Base-by-base conservation (phyloP, 2,113 vertebrate species). In the Mesitornis unicolor region DNA sequence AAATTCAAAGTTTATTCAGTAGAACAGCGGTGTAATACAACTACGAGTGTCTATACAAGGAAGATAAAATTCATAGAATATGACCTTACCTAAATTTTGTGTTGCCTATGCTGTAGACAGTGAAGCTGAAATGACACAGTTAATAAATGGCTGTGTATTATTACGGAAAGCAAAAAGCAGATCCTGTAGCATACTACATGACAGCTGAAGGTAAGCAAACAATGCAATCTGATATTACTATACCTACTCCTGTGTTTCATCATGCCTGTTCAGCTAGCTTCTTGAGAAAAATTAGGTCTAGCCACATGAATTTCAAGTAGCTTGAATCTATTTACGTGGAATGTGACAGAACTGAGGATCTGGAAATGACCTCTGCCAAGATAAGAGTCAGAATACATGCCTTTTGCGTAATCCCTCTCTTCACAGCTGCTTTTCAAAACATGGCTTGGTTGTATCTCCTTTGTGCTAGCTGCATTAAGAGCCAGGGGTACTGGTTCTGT, bases 371-470 rank as follows among this genome's bases (percentile, higher is more conserved):
- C 22, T 48, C 54, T 87, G 82, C 73, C 93, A 95, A 95, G 83
- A 80, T 1, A 3, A 95, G 47, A 96, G 53, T 71, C 78, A 89
- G 78, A 91, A 60, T 84, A 88, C 40, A 69, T 84, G 84, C 63
- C 93, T 85, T 95, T 95, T 91, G 50, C 93, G 93, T 94, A 96
- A 91, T 82, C 79, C 56, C 38, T 90, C 82, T 42, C 33, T 86
- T 95, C 93, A 87, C 90, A 94, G 92, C 63, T 91, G 68, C 87
- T 90, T 90, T 96, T 85, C 84, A 90, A 93, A 95, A 94, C 67
- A 88, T 3, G 4, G 50, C 42, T 84, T 94, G 84, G 84, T 35
- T 95, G 9, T 54, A 74, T 68, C 35, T 89, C 24, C 24, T 54
- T 56, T 86, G 45, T 6, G 42, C 33, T 85, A 54, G 35, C 71